phyloP scores from a whole-genome alignment of 2,888 invertebrate species.

The Melanostoma mellinum region DNA sequence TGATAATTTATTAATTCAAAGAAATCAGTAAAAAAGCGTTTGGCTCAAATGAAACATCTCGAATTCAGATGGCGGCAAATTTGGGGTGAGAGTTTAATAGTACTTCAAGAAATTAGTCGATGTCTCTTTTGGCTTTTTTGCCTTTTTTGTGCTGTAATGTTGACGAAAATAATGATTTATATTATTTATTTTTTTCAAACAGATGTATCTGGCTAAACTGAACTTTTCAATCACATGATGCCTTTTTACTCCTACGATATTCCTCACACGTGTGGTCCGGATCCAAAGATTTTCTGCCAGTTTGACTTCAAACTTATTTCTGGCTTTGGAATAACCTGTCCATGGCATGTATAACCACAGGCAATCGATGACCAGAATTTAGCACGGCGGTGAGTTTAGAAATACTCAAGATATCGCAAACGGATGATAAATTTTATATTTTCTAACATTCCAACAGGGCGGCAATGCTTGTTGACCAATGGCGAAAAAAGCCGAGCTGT shows the following conservation, averaged over 20 bases:
- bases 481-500: slow-evolving; percentile 96
- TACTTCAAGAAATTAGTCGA: background rate
- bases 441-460: slow-evolving; percentile 85
- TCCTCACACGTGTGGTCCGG: slow-evolving; percentile 99
- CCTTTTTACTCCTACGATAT: slow-evolving; percentile 99
- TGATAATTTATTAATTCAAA: slow-evolving; percentile 91
- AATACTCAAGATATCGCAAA: too few species aligned
- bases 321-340: too few species aligned
- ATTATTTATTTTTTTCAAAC: too few species aligned
- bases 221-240: slow-evolving; percentile 98
- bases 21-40: slow-evolving; percentile 96
- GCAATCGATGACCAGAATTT: too few species aligned
- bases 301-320: too few species aligned
- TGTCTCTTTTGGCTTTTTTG: too few species aligned
- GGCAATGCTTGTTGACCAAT: slow-evolving; percentile 92
- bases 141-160: too few species aligned
- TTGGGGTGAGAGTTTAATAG: slow-evolving; percentile 90
- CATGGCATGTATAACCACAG: too few species aligned
- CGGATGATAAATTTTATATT: too few species aligned
- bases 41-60: slow-evolving; percentile 90
- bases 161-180: too few species aligned
- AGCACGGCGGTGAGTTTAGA: too few species aligned
- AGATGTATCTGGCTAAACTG: slow-evolving; percentile 92
- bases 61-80: slow-evolving; percentile 97
- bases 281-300: slow-evolving; percentile 89